Conservation (phyloP, 2,888 invertebrate species). For the Ornithoptera priamus region DNA sequence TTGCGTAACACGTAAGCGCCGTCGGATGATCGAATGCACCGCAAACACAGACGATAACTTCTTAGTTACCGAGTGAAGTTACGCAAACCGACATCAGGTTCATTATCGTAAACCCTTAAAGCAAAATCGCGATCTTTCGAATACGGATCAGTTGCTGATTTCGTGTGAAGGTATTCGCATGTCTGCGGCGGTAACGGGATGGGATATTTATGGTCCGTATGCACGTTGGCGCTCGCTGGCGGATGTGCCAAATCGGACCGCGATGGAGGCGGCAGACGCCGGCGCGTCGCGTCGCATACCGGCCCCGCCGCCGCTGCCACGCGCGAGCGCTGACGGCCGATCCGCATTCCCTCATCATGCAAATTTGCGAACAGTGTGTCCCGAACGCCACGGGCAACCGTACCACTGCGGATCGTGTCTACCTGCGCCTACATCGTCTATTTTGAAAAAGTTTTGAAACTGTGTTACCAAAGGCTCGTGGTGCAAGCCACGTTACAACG, state of each 20-base stretch:
- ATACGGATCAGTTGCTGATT: slow-evolving; percentile 19
- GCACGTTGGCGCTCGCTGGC: slow-evolving; percentile 64
- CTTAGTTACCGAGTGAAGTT: slow-evolving; percentile 43
- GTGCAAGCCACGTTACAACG: slow-evolving; percentile 74
- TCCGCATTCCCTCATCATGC: slow-evolving; percentile 22
- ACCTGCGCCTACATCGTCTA: slow-evolving; percentile 57
- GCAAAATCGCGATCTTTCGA: background rate
- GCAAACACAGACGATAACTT: slow-evolving; percentile 58
- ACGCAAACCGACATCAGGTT: slow-evolving; percentile 49
- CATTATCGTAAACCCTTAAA: slow-evolving; percentile 24
- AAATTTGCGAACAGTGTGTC: slow-evolving; percentile 13
- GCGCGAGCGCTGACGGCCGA: slow-evolving; percentile 7
- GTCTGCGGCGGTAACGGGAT: slow-evolving; percentile 47
- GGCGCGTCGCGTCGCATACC: slow-evolving; percentile 65
- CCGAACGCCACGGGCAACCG: slow-evolving; percentile 31
- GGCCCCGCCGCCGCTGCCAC: slow-evolving; percentile 60
- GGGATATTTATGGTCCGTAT: slow-evolving; percentile 64
- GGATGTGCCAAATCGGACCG: slow-evolving; percentile 78
- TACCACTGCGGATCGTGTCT: slow-evolving; percentile 43
- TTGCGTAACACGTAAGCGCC: slow-evolving; percentile 67
- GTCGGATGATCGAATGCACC: slow-evolving; percentile 57
- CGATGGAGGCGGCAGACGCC: slow-evolving; percentile 75
- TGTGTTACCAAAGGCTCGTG: slow-evolving; percentile 71
- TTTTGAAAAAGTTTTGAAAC: slow-evolving; percentile 78
- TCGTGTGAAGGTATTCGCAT: slow-evolving; percentile 44